Conservation (phyloP, 2,113 vertebrate genomes). For the Furnarius figulus region DNA sequence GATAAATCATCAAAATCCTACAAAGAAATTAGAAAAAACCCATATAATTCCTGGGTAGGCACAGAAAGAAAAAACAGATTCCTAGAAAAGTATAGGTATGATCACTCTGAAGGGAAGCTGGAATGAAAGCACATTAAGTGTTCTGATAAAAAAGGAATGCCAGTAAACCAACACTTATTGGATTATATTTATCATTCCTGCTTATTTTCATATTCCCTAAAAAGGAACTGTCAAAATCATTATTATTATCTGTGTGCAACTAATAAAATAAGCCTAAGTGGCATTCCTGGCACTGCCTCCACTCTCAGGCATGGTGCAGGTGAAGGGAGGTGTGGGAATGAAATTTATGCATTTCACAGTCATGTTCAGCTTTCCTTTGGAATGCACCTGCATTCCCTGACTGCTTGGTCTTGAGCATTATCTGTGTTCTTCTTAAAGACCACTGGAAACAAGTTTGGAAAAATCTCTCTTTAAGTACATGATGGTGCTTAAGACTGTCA, state of each 20-base stretch:
- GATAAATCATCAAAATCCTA: constrained; percentile 70
- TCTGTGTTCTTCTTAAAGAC: not conserved
- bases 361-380: not conserved
- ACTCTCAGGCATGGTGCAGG: not conserved
- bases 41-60: not conserved
- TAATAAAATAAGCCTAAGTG: not conserved
- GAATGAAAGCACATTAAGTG: not conserved
- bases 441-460: not conserved
- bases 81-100: not conserved
- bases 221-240: not conserved
- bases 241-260: not conserved
- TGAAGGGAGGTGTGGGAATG: not conserved
- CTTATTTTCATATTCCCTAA: not conserved
- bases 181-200: not conserved
- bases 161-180: not conserved
- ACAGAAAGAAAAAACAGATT: not conserved
- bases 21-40: not conserved
- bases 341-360: not conserved
- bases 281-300: not conserved
- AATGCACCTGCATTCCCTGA: not conserved
- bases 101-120: not conserved
- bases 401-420: not conserved
- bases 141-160: not conserved
- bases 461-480: not conserved
- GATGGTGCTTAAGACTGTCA: not conserved